phyloP scores from a whole-genome alignment of 2,113 vertebrate genomes.

The Tachysurus vachellii region DNA sequence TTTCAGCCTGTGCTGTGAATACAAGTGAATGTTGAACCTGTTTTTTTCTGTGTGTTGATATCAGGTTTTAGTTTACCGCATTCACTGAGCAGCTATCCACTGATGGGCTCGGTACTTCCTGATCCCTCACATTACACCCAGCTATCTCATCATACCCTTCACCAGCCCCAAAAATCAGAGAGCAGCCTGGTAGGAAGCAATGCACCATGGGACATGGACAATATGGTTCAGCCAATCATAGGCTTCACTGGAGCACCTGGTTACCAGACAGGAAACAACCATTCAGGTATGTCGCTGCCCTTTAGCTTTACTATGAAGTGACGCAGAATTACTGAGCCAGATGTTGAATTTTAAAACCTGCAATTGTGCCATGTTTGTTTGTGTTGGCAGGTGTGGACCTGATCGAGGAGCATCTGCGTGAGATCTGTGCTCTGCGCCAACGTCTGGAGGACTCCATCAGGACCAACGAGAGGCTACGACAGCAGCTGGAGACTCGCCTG shows the following conservation, averaged over 20 bases:
- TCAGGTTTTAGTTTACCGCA: conserved; percentile 65
- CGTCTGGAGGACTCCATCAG: conserved; percentile 90
- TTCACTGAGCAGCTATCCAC: conserved; percentile 61
- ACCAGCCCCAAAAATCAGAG: conserved; percentile 58
- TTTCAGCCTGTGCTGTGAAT: background rate
- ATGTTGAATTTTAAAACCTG: background rate
- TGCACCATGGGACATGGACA: conserved; percentile 67
- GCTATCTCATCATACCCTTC: conserved; percentile 66
- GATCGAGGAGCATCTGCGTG: conserved; percentile 86
- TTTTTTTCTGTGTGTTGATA: conserved; percentile 58
- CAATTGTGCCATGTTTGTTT: background rate
- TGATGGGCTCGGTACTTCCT: conserved; percentile 61
- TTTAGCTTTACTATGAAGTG: background rate
- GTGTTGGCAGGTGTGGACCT: conserved; percentile 75
- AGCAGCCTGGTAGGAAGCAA: conserved; percentile 57
- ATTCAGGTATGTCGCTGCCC: conserved; percentile 69
- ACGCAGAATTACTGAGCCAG: background rate
- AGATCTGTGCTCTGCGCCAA: conserved; percentile 86
- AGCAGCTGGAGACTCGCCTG: conserved; percentile 84
- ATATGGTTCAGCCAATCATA: conserved; percentile 59
- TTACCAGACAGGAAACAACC: conserved; percentile 68
- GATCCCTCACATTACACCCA: conserved; percentile 64
- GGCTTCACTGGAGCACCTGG: conserved; percentile 66
- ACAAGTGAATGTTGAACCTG: background rate
- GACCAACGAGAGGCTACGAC: conserved; percentile 84